A percentile compares a stretch with the other conserved stretches of the same genome.
Conservation (phyloP, 1,140 invertebrate species). For the Camponotus floridanus region DNA sequence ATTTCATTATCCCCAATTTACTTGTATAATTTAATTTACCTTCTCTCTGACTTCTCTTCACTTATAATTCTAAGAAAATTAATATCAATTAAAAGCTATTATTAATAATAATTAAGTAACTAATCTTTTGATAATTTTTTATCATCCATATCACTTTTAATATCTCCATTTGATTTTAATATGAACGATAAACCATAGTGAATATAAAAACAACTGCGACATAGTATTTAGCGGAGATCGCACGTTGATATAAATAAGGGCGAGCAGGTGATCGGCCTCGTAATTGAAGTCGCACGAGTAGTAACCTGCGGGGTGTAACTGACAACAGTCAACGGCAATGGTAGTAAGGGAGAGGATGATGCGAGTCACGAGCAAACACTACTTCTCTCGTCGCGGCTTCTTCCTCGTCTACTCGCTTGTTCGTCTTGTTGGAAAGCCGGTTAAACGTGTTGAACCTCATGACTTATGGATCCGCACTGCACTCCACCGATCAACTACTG, state of each 20-base stretch:
- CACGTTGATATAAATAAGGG: conserved; percentile 50
- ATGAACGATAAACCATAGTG: neutral
- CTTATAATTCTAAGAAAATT: neutral
- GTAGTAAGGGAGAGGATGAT: conserved; percentile 7
- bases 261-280: conserved; percentile 75
- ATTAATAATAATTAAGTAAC: neutral
- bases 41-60: neutral
- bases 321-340: neutral
- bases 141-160: neutral
- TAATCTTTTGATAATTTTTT: too few relatives aligned
- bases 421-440: conserved; percentile 70
- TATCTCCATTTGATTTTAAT: neutral
- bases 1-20: neutral
- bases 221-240: conserved; percentile 22
- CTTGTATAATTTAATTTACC: neutral
- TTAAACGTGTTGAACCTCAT: conserved; percentile 76
- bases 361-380: conserved; percentile 78
- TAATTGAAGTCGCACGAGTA: conserved; percentile 74
- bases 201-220: neutral
- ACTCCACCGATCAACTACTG: conserved; percentile 74
- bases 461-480: conserved; percentile 80
- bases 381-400: conserved; percentile 68
- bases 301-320: conserved; percentile 69
- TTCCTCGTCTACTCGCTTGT: conserved; percentile 71
- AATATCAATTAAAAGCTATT: neutral